A percentile compares a stretch with the other conserved stretches of the same genome.
Conservation (phyloP, 2,888 invertebrate genomes). For the Silvanus unidentatus region DNA sequence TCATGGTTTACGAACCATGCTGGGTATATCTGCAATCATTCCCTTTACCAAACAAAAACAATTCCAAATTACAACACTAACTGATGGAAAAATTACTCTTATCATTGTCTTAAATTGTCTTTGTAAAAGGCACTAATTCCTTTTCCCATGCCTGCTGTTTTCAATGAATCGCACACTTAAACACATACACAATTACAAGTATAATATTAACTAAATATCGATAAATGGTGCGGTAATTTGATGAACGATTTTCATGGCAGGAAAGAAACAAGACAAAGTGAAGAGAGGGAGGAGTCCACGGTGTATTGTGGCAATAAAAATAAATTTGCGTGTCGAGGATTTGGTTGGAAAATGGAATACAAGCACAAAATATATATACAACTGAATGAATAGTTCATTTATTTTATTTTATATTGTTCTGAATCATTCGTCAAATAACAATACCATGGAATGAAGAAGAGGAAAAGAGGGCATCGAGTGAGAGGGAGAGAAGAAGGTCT, state of each 20-base stretch:
- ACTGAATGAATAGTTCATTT: no score
- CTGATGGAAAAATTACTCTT: conserved; percentile 30
- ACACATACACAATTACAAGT: no score
- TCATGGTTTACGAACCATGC: conserved; percentile 32
- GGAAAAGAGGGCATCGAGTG: background rate
- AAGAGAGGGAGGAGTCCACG: no score
- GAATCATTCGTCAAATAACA: conserved; percentile 3
- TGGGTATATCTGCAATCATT: conserved; percentile 23
- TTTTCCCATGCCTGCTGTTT: conserved; percentile 15
- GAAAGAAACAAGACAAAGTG: no score
- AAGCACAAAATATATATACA: no score
- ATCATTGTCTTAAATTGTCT: conserved; percentile 30
- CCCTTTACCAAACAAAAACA: conserved; percentile 25
- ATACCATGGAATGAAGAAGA: background rate
- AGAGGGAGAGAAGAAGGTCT: no score
- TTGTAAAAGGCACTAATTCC: conserved; percentile 30
- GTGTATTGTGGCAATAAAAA: no score
- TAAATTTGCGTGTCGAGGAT: no score
- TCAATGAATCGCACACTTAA: background rate
- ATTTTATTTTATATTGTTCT: conserved; percentile 1
- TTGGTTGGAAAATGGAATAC: no score
- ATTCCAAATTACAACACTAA: conserved; percentile 24
- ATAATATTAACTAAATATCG: no score
- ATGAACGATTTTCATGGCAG: no score
- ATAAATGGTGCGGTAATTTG: no score